A percentile compares a stretch with the other conserved stretches of the same genome.
These are phyloP conservation scores for Orthonevra nobilis DNA, from an alignment of 2,888 invertebrate genomes.

Conservation along the genomic window DNA sequence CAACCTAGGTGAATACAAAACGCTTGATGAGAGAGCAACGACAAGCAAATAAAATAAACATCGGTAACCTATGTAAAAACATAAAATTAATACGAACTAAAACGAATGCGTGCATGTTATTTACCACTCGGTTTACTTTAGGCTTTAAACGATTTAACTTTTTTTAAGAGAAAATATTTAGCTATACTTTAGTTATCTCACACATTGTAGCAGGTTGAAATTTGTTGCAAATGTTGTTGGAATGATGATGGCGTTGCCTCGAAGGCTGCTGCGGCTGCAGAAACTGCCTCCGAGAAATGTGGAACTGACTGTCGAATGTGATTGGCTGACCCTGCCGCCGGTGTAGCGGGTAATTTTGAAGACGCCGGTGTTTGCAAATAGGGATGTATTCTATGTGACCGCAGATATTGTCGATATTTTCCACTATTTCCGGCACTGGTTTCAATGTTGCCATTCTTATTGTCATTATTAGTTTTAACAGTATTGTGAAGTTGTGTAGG, in stretches of 20 bases:
- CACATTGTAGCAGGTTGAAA: slow-evolving; percentile 83
- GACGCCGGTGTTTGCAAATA: slow-evolving; percentile 81
- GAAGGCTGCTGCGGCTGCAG: slow-evolving; percentile 74
- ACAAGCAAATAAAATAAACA: not conserved
- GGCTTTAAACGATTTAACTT: not conserved
- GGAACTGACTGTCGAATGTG: slow-evolving; percentile 80
- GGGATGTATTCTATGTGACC: slow-evolving; percentile 83
- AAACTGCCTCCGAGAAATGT: slow-evolving; percentile 79
- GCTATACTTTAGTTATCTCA: slow-evolving; percentile 78
- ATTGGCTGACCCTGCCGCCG: slow-evolving; percentile 78
- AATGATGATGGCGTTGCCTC: slow-evolving; percentile 78
- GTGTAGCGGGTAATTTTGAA: slow-evolving; percentile 79
- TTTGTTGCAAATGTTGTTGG: slow-evolving; percentile 82
- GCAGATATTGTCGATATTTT: slow-evolving; percentile 83
- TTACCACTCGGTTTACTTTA: slow-evolving; percentile 4
- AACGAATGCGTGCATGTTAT: not conserved
- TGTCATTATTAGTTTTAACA: slow-evolving; percentile 49
- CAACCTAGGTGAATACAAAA: too few species aligned
- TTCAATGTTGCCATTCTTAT: slow-evolving; percentile 60
- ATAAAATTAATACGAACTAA: not conserved
- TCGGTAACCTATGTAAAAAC: not conserved
- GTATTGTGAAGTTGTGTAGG: slow-evolving; percentile 68
- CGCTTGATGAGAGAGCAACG: not conserved
- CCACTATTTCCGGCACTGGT: slow-evolving; percentile 77
- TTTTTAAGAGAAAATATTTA: slow-evolving; percentile 26